Evolutionary conservation across 1,140 invertebrate genomes (phyloP), one percentile per base, ranked within the genome.

Genomic region (Mya arenaria): DNA sequence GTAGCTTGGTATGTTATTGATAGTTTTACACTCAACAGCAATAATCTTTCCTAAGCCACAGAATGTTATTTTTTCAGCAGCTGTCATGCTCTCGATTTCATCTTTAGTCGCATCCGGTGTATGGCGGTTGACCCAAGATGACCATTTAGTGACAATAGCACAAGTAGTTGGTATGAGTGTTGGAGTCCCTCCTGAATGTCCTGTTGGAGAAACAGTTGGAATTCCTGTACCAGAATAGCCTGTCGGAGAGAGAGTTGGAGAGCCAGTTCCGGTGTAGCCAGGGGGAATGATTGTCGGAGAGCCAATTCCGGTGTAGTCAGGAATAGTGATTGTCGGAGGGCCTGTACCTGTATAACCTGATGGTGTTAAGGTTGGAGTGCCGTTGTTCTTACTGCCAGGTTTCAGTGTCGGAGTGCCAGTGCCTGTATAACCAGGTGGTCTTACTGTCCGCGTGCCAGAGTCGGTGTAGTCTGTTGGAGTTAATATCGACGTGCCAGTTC

Each of bases 11-110:
- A 82, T 82, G 6, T 75, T 58, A 68, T 82, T 48, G 17, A 65
- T 73, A 8, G 80, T 79, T 30, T 80, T 32, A 66, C 85, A 86
- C 60, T 86, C 83, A 10, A 86, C 71, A 15, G 56, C 41, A 30
- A 39, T 55, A 19, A 86, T 62, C 28, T 62, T 75, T 6, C 74
- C 75, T 10, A 30, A 37, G 8, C 37, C 69, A 77, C 85, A 86
- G 83, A 86, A 86, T 28, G 52, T 60, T 37, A 41, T 3, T 65
- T 60, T 55, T 19, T 81, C 81, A 13, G 63, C 23, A 34, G 39
- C 32, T 23, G 80, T 83, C 81, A 85, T 82, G 44, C 23, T 66
- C 48, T 87, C 83, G 13, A 25, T 65, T 44, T 87, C 85, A 23
- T 78, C 83, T 41, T 66, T 60, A 25, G 65, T 73, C 37, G 68